These are phyloP conservation scores for Atractosteus spatula DNA, from an alignment of 2,113 vertebrate species.

Conservation along the genomic window DNA sequence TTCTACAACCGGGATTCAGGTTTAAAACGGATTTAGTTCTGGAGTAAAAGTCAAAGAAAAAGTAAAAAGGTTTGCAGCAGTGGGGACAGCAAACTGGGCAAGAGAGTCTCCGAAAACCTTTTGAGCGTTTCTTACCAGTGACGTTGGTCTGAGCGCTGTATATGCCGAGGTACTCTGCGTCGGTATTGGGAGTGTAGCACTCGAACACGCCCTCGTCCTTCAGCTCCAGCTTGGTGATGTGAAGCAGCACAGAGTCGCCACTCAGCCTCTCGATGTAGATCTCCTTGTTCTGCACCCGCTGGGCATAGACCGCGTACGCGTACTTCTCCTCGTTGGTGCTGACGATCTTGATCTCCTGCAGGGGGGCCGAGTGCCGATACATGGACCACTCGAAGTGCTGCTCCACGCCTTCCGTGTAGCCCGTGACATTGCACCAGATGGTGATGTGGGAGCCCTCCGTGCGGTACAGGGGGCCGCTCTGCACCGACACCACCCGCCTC, in stretches of 20 bases:
- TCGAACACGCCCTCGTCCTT: constrained; percentile 74
- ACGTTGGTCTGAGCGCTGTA: constrained; percentile 82
- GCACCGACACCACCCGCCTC: constrained; percentile 80
- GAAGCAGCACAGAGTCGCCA: constrained; percentile 72
- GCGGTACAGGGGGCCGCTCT: constrained; percentile 83
- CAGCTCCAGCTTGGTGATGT: constrained; percentile 84
- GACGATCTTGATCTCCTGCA: constrained; percentile 88
- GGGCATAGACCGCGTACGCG: constrained; percentile 82
- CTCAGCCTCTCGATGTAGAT: constrained; percentile 85
- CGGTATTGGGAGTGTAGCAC: constrained; percentile 78
- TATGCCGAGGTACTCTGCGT: constrained; percentile 66
- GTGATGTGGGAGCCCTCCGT: constrained; percentile 85
- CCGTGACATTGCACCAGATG: constrained; percentile 90
- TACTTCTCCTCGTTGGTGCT: constrained; percentile 85
- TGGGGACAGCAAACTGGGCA: too few relatives aligned
- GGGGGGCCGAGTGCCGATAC: constrained; percentile 72
- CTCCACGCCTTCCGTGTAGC: constrained; percentile 72
- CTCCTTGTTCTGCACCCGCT: constrained; percentile 75
- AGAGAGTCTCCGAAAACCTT: too few relatives aligned
- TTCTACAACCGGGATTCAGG: too few relatives aligned
- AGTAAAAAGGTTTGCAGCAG: too few relatives aligned
- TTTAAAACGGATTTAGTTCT: too few relatives aligned
- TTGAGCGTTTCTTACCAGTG: constrained; percentile 68
- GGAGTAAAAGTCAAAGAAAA: too few relatives aligned
- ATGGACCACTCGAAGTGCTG: constrained; percentile 95